phyloP scores from a whole-genome alignment of 2,888 invertebrate genomes.

The Sinopyrophorus schimmeli region DNA sequence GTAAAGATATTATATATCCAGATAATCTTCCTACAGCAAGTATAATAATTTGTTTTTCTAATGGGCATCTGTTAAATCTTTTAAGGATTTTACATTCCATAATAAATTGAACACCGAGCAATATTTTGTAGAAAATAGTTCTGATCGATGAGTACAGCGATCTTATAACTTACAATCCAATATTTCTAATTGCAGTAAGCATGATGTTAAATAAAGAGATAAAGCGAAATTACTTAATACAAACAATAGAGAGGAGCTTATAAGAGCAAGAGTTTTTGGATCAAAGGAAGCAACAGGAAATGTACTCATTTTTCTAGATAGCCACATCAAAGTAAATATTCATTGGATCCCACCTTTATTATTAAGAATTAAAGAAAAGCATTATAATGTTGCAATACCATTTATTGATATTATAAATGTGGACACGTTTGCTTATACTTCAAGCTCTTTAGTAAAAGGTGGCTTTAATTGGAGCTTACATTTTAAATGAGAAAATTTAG shows the following conservation, averaged over 20 bases:
- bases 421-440: conserved; percentile 88
- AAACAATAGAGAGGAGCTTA: conserved; percentile 82
- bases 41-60: no score
- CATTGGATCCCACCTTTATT: conserved; percentile 90
- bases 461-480: conserved; percentile 98
- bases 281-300: conserved; percentile 83
- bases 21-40: no score
- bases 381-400: conserved; percentile 76
- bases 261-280: conserved; percentile 89
- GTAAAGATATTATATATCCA: no score
- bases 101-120: conserved; percentile 74
- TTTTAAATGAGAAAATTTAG: conserved; percentile 91
- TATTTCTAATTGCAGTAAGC: no score
- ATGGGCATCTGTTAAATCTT: conserved; percentile 84
- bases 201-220: conserved; percentile 57
- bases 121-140: conserved; percentile 83
- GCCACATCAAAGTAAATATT: conserved; percentile 92
- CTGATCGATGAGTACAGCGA: conserved; percentile 91
- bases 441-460: conserved; percentile 91
- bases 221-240: conserved; percentile 73
- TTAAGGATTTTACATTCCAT: conserved; percentile 86
- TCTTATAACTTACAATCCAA: no score
- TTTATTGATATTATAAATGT: conserved; percentile 95
- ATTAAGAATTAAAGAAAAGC: conserved; percentile 67
- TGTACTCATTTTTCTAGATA: conserved; percentile 88